Evolutionary conservation across 2,888 invertebrate genomes (phyloP).

Genomic region (Melangyna quadrimaculata): DNA sequence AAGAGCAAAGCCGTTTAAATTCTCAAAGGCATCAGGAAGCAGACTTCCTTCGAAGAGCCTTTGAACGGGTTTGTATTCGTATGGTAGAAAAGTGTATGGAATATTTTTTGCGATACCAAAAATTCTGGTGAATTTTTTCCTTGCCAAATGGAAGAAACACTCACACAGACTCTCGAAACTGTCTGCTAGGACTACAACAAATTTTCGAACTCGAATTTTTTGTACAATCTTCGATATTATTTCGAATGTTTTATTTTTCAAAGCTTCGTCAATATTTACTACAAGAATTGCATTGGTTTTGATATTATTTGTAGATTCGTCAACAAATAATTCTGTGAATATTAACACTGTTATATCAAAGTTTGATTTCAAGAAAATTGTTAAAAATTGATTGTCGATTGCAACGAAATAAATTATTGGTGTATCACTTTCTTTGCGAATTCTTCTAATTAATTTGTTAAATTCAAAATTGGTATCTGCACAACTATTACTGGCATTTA

Average conservation of each 20-base stretch:
- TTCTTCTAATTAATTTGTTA: background rate
- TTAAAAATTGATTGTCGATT: background rate
- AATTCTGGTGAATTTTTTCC: background rate
- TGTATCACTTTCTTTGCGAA: background rate
- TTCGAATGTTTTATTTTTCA: background rate
- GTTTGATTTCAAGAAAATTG: background rate
- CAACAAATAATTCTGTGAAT: background rate
- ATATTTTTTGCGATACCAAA: background rate
- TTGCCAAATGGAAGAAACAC: background rate
- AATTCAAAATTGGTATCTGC: background rate
- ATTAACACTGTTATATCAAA: background rate
- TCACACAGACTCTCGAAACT: background rate
- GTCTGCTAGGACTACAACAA: background rate
- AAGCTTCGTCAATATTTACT: background rate
- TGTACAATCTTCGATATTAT: background rate
- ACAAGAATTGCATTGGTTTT: background rate
- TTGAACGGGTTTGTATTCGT: background rate
- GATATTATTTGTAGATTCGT: background rate
- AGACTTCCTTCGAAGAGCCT: background rate
- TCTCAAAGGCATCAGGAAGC: background rate
- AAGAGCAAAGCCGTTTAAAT: background rate
- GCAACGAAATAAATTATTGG: background rate
- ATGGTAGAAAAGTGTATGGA: background rate
- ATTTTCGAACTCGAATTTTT: slow-evolving; percentile 8
- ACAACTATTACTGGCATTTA: background rate